Evolutionary conservation across 1,140 invertebrate species (phyloP).

Genomic region (Drosophila miranda): DNA sequence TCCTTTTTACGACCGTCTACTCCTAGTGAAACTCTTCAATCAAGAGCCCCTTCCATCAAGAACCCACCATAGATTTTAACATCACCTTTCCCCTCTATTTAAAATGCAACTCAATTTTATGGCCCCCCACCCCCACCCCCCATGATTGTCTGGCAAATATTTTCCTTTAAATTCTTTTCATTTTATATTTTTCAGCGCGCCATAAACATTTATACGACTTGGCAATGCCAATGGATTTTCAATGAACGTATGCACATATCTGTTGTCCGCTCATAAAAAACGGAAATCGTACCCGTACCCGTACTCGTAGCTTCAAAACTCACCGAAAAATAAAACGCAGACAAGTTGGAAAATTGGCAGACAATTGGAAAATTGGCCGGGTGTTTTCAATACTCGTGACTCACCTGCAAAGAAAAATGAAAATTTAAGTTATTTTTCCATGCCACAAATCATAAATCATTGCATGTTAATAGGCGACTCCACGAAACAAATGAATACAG

Average conservation of each 20-base stretch:
- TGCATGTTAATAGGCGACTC: conserved; percentile 45
- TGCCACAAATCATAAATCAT: conserved; percentile 34
- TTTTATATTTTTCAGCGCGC: conserved; percentile 19
- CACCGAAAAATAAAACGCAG: conserved; percentile 21
- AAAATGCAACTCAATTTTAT: too few species aligned
- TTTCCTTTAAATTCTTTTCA: conserved; percentile 22
- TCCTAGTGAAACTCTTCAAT: too few species aligned
- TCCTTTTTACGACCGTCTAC: too few species aligned
- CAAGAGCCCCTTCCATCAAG: too few species aligned
- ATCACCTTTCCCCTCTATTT: too few species aligned
- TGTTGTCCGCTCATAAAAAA: conserved; percentile 21
- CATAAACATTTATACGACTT: conserved; percentile 32
- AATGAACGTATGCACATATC: conserved; percentile 12
- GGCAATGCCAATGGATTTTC: conserved; percentile 37
- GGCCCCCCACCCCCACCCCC: not conserved
- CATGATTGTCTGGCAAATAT: conserved; percentile 2
- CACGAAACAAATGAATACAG: conserved; percentile 32
- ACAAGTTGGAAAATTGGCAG: conserved; percentile 10
- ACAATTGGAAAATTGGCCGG: conserved; percentile 1
- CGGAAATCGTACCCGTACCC: too few species aligned
- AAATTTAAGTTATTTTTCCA: conserved; percentile 11
- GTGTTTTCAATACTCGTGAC: conserved; percentile 28
- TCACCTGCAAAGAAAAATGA: conserved; percentile 39
- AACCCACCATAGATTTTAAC: too few species aligned
- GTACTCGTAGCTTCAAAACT: conserved; percentile 3